Evolutionary conservation across 1,140 invertebrate species (phyloP).

Genomic region (Scaptomyza pallida): DNA sequence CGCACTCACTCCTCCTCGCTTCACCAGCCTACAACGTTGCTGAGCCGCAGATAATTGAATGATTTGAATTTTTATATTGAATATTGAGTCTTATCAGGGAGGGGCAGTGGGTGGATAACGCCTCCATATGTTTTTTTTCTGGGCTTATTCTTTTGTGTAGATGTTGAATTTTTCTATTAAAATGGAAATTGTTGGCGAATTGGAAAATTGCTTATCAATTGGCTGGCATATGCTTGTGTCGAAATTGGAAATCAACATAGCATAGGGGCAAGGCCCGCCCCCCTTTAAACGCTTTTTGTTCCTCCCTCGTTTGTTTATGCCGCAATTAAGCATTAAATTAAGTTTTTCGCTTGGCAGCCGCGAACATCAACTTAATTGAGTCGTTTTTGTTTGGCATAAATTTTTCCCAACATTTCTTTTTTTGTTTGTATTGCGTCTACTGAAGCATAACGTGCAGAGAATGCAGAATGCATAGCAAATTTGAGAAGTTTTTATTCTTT

Average conservation of each 20-base stretch:
- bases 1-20: slow-evolving; percentile 5
- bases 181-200: slow-evolving; percentile 80
- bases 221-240: slow-evolving; percentile 63
- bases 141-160: slow-evolving; percentile 38
- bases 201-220: slow-evolving; percentile 82
- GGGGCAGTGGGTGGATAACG: slow-evolving; percentile 14
- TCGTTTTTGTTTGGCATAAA: slow-evolving; percentile 33
- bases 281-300: too few species aligned
- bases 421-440: slow-evolving; percentile 34
- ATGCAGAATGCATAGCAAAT: slow-evolving; percentile 65
- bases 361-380: slow-evolving; percentile 66
- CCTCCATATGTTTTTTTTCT: slow-evolving; percentile 51
- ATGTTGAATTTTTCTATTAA: slow-evolving; percentile 74
- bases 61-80: slow-evolving; percentile 83
- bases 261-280: slow-evolving; percentile 38
- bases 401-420: slow-evolving; percentile 5
- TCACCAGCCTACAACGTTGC: slow-evolving; percentile 23
- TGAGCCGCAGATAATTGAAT: slow-evolving; percentile 82
- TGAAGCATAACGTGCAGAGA: slow-evolving; percentile 59
- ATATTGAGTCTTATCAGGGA: slow-evolving; percentile 48
- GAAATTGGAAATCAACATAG: slow-evolving; percentile 40
- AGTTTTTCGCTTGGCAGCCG: slow-evolving; percentile 60
- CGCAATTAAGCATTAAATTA: slow-evolving; percentile 75
- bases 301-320: slow-evolving; percentile 30
- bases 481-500: slow-evolving; percentile 45